phyloP scores from a whole-genome alignment of 2,888 invertebrate species.

The Altica lythri region DNA sequence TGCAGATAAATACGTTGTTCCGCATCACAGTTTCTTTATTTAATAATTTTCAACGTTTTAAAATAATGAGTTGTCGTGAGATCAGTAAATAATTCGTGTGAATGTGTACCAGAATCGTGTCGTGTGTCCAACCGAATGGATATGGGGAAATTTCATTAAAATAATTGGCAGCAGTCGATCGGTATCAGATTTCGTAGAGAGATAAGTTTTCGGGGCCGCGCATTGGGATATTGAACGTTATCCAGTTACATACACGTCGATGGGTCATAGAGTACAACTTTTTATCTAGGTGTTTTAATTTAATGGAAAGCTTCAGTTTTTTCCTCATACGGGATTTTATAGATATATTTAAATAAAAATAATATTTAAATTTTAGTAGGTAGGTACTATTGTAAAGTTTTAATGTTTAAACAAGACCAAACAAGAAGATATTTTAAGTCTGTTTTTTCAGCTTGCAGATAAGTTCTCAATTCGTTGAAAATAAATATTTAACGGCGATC shows the following conservation, averaged over 20 bases:
- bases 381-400: no score
- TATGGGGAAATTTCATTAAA: conserved; percentile 39
- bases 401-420: no score
- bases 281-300: no score
- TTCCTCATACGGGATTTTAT: no score
- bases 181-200: conserved; percentile 31
- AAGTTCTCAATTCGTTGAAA: no score
- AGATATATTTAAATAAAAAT: no score
- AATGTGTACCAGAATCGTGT: conserved; percentile 20
- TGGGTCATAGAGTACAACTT: conserved; percentile 2
- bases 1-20: not conserved
- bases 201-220: conserved; percentile 22
- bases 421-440: no score
- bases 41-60: conserved; percentile 20
- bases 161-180: conserved; percentile 35
- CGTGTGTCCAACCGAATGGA: conserved; percentile 20
- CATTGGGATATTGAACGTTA: conserved; percentile 15
- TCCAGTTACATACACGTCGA: conserved; percentile 17
- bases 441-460: no score
- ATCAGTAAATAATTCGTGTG: conserved; percentile 29
- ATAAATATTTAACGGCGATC: no score
- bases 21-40: no score
- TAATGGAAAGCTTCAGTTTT: no score
- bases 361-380: no score
- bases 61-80: conserved; percentile 29